Base-by-base conservation (phyloP, 2,797 vertebrate species). In the Gymnocypris eckloni region DNA sequence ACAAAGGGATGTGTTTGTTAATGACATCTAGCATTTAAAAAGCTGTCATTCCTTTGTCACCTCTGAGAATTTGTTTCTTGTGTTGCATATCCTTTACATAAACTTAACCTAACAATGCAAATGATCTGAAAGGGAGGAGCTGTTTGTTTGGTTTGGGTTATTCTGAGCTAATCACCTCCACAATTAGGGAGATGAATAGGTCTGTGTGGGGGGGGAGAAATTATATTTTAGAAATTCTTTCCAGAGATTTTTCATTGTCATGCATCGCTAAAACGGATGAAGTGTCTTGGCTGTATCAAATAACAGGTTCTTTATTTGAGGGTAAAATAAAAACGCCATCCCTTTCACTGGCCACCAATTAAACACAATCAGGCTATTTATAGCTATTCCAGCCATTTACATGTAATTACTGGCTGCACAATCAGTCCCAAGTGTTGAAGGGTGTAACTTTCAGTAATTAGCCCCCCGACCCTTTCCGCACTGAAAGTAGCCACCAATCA, bases 1-100 rank as follows among this genome's bases (percentile, higher is more conserved):
- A 80, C 91, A 91, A 77, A 79, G 86, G 85, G 85, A 88, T 85
- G 88, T 87, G 89, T 90, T 90, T 89, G 87, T 89, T 90, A 89
- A 90, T 86, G 90, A 90, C 90, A 88, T 88, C 86, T 81, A 71
- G 64, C 85, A 88, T 91, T 91, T 90, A 90, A 89, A 79, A 82
- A 90, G 76, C 89, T 86, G 87, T 91, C 90, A 89, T 73, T 90
- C 83, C 83, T 41, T 54, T 83, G 86, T 87, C 89, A 70, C 86
- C 50, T 16, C 78, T 75, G 86, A 82, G 71, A 81, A 86, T 88
- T 90, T 75, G 84, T 85, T 89, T 82, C 86, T 78, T 67, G 85
- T 72, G 79, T 79, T 80, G 84, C 87, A 83, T 86, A 84, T 81
- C 61, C 84, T 85, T 88, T 86, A 87, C 87, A 83, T 82, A 89